Conservation (phyloP, 2,888 invertebrate species). For the Sclerodermus sp. region DNA sequence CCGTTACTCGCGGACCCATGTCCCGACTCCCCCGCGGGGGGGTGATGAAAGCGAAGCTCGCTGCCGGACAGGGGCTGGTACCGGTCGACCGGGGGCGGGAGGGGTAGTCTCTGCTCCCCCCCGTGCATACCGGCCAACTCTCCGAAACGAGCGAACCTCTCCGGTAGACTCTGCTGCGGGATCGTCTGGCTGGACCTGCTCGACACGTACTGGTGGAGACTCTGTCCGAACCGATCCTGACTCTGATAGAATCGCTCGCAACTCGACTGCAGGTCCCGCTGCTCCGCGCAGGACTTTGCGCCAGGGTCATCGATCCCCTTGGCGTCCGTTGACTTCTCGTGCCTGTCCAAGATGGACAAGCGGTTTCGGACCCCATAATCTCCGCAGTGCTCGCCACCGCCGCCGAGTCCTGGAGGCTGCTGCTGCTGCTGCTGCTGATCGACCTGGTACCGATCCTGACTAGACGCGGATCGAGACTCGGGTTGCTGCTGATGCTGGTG, state of each 20-base stretch:
- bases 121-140: conserved; percentile 34
- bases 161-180: conserved; percentile 24
- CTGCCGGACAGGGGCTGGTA: conserved; percentile 20
- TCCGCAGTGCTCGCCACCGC: conserved; percentile 25
- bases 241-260: conserved; percentile 35
- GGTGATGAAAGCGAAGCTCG: conserved; percentile 26
- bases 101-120: conserved; percentile 34
- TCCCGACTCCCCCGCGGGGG: neutral
- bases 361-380: conserved; percentile 36
- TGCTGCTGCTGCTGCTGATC: conserved; percentile 39
- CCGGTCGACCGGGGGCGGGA: conserved; percentile 29
- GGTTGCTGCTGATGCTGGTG: conserved; percentile 58
- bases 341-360: conserved; percentile 28
- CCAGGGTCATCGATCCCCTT: conserved; percentile 35
- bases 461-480: conserved; percentile 44
- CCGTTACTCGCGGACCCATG: conserved; percentile 17
- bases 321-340: conserved; percentile 38
- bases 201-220: conserved; percentile 35
- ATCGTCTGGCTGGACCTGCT: conserved; percentile 18
- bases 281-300: conserved; percentile 26
- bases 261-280: conserved; percentile 26
- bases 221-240: conserved; percentile 33
- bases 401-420: conserved; percentile 1
- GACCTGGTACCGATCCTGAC: conserved; percentile 56
- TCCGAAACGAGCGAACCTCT: conserved; percentile 33